Evolutionary conservation across 2,888 invertebrate species (phyloP).

Genomic region (Mactromeris polynyma): DNA sequence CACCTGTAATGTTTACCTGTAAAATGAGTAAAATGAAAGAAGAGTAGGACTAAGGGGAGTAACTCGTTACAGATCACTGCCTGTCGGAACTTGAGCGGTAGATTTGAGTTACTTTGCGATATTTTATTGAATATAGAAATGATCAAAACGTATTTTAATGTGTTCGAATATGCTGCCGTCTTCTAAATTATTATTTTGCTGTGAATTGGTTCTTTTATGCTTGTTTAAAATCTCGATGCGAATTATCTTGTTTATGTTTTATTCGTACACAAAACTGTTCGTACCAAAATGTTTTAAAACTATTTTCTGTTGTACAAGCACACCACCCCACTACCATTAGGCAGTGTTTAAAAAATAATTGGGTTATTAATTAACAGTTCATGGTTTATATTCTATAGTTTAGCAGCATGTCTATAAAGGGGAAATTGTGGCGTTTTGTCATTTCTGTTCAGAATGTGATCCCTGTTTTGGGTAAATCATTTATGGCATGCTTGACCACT

Average conservation of each 20-base stretch:
- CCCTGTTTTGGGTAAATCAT: too few species aligned
- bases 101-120: not conserved
- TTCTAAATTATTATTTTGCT: not conserved
- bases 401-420: too few species aligned
- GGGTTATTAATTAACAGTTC: too few species aligned
- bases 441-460: too few species aligned
- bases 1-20: constrained; percentile 16
- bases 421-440: too few species aligned
- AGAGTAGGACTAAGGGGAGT: not conserved
- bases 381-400: too few species aligned
- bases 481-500: too few species aligned
- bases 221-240: not conserved
- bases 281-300: not conserved
- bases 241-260: not conserved
- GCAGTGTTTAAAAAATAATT: too few species aligned
- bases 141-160: not conserved
- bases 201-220: not conserved
- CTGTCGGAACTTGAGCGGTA: constrained; percentile 35
- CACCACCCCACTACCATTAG: too few species aligned
- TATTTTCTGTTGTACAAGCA: too few species aligned
- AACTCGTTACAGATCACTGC: not conserved
- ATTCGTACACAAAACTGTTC: constrained; percentile 5
- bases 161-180: not conserved
- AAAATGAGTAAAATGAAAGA: not conserved
- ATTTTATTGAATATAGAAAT: not conserved